These are phyloP conservation scores for Anarhynchus alexandrinus DNA, from an alignment of 2,113 vertebrate species.

Conservation along the genomic window DNA sequence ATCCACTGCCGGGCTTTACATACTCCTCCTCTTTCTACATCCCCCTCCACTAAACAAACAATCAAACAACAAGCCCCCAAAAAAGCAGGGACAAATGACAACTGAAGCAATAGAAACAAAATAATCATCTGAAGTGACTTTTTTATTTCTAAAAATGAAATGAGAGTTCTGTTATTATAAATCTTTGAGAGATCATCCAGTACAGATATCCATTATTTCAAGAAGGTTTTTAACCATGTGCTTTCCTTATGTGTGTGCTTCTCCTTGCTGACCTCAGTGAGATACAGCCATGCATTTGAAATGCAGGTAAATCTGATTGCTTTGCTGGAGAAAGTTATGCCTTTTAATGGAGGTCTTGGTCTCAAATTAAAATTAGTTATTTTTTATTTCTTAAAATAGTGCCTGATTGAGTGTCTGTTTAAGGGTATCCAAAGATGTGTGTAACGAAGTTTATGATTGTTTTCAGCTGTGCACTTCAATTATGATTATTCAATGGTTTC, in stretches of 20 bases:
- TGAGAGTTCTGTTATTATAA: background rate
- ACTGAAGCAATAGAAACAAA: background rate
- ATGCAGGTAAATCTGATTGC: background rate
- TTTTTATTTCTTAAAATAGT: background rate
- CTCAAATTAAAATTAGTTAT: background rate
- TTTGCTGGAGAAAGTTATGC: background rate
- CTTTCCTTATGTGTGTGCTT: background rate
- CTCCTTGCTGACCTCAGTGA: background rate
- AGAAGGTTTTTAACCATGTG: background rate
- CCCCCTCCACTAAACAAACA: background rate
- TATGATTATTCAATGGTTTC: background rate
- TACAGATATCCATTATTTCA: background rate
- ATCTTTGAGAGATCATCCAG: background rate
- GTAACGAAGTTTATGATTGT: background rate
- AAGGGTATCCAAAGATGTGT: background rate
- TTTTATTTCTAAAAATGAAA: background rate
- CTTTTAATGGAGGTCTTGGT: background rate
- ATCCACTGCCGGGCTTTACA: background rate
- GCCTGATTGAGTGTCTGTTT: background rate
- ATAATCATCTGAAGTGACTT: background rate
- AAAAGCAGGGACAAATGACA: background rate
- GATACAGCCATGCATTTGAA: background rate
- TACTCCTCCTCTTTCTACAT: background rate
- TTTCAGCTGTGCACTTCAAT: background rate
- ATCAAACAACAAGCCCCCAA: background rate